Conservation (phyloP, 2,888 invertebrate species). For the Lamproptera curius region DNA sequence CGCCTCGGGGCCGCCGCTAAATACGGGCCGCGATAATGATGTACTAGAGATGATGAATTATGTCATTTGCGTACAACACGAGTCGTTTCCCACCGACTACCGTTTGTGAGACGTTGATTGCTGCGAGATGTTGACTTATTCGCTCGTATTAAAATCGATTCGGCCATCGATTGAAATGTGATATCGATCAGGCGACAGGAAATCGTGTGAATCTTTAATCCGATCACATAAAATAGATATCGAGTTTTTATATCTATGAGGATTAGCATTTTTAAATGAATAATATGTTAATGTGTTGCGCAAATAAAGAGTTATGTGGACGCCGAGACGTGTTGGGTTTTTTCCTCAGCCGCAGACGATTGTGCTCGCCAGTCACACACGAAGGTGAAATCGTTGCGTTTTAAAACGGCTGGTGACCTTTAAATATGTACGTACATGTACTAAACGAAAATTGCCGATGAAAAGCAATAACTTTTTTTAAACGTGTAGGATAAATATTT, state of each 20-base stretch:
- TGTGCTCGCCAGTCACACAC: constrained; percentile 3
- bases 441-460: constrained; percentile 3
- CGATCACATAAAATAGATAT: neutral
- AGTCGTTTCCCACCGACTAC: too few relatives aligned
- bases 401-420: constrained; percentile 6
- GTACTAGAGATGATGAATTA: too few relatives aligned
- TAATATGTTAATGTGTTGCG: constrained; percentile 11
- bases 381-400: constrained; percentile 2
- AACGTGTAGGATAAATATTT: too few relatives aligned
- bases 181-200: too few relatives aligned
- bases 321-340: neutral
- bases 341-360: constrained; percentile 2
- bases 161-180: too few relatives aligned
- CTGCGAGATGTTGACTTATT: too few relatives aligned
- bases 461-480: constrained; percentile 9
- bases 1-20: too few relatives aligned
- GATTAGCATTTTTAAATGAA: constrained; percentile 11
- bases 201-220: constrained; percentile 1
- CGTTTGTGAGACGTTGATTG: too few relatives aligned
- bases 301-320: constrained; percentile 14
- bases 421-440: constrained; percentile 8
- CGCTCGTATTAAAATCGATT: too few relatives aligned
- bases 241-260: neutral
- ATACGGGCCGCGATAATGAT: too few relatives aligned
- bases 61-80: too few relatives aligned